These are phyloP conservation scores for Phycodurus eques DNA, from an alignment of 2,113 vertebrate species.

Conservation along the genomic window DNA sequence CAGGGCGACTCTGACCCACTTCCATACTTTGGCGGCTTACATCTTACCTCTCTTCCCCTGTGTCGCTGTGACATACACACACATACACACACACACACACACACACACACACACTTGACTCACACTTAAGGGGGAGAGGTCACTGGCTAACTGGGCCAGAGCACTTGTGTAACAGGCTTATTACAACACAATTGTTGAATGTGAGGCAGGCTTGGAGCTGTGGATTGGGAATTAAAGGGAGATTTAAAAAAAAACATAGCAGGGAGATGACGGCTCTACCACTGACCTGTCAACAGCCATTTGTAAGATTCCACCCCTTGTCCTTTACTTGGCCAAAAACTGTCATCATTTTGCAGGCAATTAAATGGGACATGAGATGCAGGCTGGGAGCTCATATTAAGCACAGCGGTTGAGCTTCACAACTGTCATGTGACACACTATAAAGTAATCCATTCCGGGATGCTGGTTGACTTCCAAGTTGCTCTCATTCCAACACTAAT, in stretches of 20 bases:
- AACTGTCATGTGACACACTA: background rate
- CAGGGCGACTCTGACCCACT: constrained; percentile 57
- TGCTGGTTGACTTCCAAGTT: background rate
- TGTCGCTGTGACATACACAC: constrained; percentile 13
- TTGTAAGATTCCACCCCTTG: background rate
- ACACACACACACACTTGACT: background rate
- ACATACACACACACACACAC: constrained; percentile 8
- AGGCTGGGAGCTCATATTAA: background rate
- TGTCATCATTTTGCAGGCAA: background rate
- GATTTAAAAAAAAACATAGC: background rate
- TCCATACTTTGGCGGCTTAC: constrained; percentile 48
- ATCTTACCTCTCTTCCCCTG: constrained; percentile 30
- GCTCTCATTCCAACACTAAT: background rate
- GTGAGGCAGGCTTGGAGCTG: constrained; percentile 16
- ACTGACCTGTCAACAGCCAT: background rate
- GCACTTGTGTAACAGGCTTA: constrained; percentile 52
- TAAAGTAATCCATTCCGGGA: background rate
- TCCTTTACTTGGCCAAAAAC: background rate
- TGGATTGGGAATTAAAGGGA: background rate
- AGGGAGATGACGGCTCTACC: constrained; percentile 2
- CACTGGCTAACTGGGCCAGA: constrained; percentile 43
- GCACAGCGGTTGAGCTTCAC: background rate
- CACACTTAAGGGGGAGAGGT: constrained; percentile 29
- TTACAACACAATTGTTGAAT: constrained; percentile 29
- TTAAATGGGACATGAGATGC: background rate